A percentile compares a stretch with the other conserved stretches of the same genome.
Evolutionary conservation across 2,113 vertebrate species (phyloP).

Genomic region (Hymenochirus boettgeri): DNA sequence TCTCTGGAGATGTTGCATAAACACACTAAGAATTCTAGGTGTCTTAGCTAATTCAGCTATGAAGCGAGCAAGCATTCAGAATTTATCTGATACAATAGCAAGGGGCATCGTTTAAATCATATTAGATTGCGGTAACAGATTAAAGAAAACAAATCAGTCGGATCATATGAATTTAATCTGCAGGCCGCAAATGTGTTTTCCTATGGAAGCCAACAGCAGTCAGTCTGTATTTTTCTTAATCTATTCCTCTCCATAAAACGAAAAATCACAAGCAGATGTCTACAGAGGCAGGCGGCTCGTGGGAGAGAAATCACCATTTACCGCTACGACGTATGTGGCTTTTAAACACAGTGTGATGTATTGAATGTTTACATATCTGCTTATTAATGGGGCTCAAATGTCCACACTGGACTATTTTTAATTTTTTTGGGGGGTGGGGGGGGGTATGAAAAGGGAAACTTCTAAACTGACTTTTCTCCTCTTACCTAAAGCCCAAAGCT

Average conservation of each 20-base stretch:
- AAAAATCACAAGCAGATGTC: constrained; percentile 25
- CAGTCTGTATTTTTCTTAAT: not conserved
- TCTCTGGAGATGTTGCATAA: constrained; percentile 9
- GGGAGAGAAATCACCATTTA: not conserved
- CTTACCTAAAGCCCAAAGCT: no score
- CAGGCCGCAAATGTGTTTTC: not conserved
- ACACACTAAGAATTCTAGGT: constrained; percentile 5
- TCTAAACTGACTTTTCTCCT: no score
- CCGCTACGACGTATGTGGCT: no score
- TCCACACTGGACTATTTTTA: no score
- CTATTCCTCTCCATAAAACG: constrained; percentile 12
- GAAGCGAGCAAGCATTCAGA: no score
- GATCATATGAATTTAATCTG: constrained; percentile 22
- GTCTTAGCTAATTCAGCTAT: no score
- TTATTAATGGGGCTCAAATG: no score
- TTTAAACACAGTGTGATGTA: no score
- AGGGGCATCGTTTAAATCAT: not conserved
- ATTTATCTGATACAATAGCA: not conserved
- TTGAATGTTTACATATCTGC: no score
- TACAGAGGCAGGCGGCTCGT: not conserved
- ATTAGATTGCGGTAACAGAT: not conserved
- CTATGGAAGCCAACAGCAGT: not conserved
- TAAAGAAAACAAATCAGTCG: not conserved
- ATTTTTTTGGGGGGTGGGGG: no score
- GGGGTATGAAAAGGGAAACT: no score